phyloP scores from a whole-genome alignment of 2,113 vertebrate species.

The Cebus imitator region DNA sequence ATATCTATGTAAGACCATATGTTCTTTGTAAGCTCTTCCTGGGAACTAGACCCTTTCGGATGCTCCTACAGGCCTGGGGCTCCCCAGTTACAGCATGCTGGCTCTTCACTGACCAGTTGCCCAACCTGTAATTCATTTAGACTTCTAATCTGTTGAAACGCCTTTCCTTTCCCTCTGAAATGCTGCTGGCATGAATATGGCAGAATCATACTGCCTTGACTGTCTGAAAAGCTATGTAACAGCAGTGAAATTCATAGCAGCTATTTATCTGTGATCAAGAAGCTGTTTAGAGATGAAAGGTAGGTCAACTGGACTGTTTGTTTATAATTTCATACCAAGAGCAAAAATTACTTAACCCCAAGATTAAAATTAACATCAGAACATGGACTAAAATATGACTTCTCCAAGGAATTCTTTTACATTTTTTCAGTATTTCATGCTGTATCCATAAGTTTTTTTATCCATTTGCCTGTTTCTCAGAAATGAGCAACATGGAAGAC shows the following conservation, averaged over 20 bases:
- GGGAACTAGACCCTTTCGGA: background rate
- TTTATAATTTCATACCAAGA: constrained; percentile 9
- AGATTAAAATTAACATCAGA: background rate
- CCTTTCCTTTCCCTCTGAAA: background rate
- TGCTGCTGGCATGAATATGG: background rate
- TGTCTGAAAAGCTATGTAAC: background rate
- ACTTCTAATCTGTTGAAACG: background rate
- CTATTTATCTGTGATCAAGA: background rate
- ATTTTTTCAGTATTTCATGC: background rate
- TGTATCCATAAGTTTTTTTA: background rate
- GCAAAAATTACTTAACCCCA: background rate
- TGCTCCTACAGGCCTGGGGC: background rate
- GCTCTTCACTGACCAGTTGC: background rate
- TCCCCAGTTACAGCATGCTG: background rate
- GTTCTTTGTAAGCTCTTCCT: background rate
- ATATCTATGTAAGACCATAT: background rate
- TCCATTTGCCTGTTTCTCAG: background rate
- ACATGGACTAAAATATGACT: background rate
- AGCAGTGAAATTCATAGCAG: background rate
- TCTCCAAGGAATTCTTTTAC: background rate
- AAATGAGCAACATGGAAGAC: background rate
- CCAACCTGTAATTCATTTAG: background rate
- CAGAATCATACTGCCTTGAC: background rate
- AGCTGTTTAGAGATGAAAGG: background rate
- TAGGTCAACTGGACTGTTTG: background rate